These are phyloP conservation scores for Dicyrtomina minuta DNA, from an alignment of 2,888 invertebrate genomes.

Conservation along the genomic window DNA sequence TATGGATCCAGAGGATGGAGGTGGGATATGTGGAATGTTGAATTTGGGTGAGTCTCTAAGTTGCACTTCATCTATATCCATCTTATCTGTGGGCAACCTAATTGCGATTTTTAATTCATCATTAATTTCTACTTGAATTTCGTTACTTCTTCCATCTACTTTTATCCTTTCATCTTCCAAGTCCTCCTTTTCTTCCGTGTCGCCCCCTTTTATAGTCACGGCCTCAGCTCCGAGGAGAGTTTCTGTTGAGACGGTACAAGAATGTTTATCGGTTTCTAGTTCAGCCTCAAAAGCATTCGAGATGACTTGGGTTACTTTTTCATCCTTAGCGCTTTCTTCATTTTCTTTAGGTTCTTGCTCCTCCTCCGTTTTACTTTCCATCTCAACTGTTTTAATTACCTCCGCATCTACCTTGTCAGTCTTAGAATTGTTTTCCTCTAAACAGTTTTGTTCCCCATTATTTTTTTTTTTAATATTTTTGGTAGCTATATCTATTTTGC, in stretches of 20 bases:
- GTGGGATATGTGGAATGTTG: conserved; percentile 57
- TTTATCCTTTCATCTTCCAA: conserved; percentile 20
- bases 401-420: conserved; percentile 45
- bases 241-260: no score
- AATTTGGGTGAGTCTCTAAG: conserved; percentile 56
- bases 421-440: conserved; percentile 18
- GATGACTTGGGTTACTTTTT: no score
- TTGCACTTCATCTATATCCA: conserved; percentile 50
- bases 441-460: conserved; percentile 44
- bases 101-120: conserved; percentile 52
- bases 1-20: conserved; percentile 60
- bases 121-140: conserved; percentile 50
- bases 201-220: conserved; percentile 38
- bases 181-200: conserved; percentile 9
- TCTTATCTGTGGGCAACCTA: conserved; percentile 47
- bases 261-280: no score
- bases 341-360: conserved; percentile 16
- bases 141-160: conserved; percentile 37
- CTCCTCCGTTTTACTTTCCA: conserved; percentile 37
- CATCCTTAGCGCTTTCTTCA: conserved; percentile 1
- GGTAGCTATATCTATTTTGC: conserved; percentile 23
- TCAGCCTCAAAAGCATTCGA: no score
- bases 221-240: no score
- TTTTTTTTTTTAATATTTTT: conserved; percentile 48
- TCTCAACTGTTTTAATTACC: conserved; percentile 32